Evolutionary conservation across 64 coral and sea anemone genomes (phyloP), one percentile per base, ranked within the genome.

Genomic region (Montipora sp.): DNA sequence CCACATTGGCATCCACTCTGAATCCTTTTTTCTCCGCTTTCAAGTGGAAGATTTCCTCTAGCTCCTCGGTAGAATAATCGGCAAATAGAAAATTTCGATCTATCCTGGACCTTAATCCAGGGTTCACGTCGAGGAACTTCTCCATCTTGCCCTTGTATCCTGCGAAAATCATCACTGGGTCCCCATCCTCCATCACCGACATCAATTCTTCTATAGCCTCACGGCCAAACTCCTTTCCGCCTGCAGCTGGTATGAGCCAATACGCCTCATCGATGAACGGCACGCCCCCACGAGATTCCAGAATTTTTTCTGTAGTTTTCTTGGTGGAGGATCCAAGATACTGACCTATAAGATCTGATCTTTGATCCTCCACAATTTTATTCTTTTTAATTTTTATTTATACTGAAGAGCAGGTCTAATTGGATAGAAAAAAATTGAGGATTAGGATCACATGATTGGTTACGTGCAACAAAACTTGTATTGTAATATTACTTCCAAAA

Each of bases 141-240:
- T 80, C 51, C 83, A 95, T 95, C 70, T 75, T 68, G 3, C 51
- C 70, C 1, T 69, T 43, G 75, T 95, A 95, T 12, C 94, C 89
- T 4, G 94, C 83, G 47, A 92, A 81, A 13, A 95, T 95, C 45
- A 95, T 67, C 4, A 92, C 16, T 22, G 94, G 94, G 83, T 91
- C 57, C 8, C 88, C 88, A 21, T 11, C 14, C 36, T 81, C 76
- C 94, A 95, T 95, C 4, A 81, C 51, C 6, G 55, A 19, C 83
- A 92, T 95, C 7, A 95, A 14, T 6, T 78, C 79, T 55, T 95
- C 89, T 5, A 88, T 19, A 1, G 89, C 89, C 19, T 91, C 77
- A 51, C 80, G 67, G 12, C 89, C 89, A 23, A 78, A 95, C 68
- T 95, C 77, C 59, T 80, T 87, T 6, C 67, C 82, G 5, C 57